Evolutionary conservation across 2,888 invertebrate genomes (phyloP).

Genomic region (Spisula solida): DNA sequence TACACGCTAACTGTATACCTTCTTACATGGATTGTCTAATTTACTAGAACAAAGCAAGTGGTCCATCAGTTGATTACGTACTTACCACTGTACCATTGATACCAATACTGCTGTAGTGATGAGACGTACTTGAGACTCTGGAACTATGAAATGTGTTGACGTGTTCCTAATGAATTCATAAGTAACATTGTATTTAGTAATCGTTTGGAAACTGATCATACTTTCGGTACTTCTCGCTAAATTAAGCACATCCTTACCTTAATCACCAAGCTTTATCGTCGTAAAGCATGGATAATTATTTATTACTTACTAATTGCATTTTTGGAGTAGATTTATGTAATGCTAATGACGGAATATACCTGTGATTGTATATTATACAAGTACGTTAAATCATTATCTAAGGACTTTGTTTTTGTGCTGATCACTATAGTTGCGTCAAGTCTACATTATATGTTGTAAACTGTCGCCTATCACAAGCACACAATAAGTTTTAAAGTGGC

Average conservation of each 20-base stretch:
- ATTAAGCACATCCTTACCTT: neutral
- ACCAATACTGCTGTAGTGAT: neutral
- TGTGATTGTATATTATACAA: neutral
- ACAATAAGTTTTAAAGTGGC: neutral
- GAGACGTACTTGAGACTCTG: neutral
- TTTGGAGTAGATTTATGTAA: neutral
- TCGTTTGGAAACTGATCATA: neutral
- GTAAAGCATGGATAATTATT: neutral
- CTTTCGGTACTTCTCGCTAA: neutral
- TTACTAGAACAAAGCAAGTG: neutral
- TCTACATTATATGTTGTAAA: neutral
- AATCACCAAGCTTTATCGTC: neutral
- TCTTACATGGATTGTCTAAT: neutral
- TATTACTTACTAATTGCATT: neutral
- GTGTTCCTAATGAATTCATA: neutral
- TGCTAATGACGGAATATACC: neutral
- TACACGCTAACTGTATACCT: neutral
- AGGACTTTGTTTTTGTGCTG: neutral
- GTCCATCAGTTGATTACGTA: neutral
- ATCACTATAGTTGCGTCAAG: neutral
- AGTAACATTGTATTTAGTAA: neutral
- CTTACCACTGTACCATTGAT: neutral
- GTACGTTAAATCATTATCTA: neutral
- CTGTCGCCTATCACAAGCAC: neutral
- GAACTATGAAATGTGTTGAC: neutral